Percentiles rank a stretch among this genome's conserved stretches.
phyloP scores from a whole-genome alignment of 2,888 invertebrate species.

The Hirtodrosophila cameraria region DNA sequence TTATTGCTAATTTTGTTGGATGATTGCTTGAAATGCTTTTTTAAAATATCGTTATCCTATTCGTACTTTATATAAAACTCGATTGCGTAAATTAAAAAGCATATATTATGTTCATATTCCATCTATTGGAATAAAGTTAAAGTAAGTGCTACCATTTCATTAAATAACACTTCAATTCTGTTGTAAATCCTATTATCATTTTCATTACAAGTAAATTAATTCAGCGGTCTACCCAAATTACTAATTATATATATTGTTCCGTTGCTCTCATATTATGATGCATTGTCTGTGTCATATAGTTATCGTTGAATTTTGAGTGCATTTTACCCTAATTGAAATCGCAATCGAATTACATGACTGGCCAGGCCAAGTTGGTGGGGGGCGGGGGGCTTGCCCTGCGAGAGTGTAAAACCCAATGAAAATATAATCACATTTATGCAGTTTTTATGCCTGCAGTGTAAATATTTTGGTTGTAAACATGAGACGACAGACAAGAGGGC shows the following conservation, averaged over 20 bases:
- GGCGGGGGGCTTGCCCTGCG: background rate
- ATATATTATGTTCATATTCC: too few species aligned
- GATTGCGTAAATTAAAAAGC: too few species aligned
- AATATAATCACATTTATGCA: constrained; percentile 80
- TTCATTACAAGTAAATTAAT: constrained; percentile 23
- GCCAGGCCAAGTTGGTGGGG: too few species aligned
- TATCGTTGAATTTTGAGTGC: constrained; percentile 42
- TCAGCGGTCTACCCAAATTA: constrained; percentile 30
- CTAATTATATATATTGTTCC: constrained; percentile 8
- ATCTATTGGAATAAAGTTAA: too few species aligned
- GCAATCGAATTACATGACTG: constrained; percentile 76
- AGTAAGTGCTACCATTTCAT: too few species aligned
- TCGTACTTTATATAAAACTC: too few species aligned
- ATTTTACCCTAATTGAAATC: constrained; percentile 80
- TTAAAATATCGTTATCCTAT: too few species aligned
- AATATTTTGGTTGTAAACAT: constrained; percentile 75
- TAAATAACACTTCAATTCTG: too few species aligned
- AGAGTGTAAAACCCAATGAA: constrained; percentile 68
- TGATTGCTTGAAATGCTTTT: too few species aligned
- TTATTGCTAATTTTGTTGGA: too few species aligned
- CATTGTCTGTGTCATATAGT: constrained; percentile 5
- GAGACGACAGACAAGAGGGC: constrained; percentile 18
- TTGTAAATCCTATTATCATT: background rate
- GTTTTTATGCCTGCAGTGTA: constrained; percentile 80
- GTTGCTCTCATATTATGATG: background rate